Conservation (phyloP, 2,797 vertebrate species). For the Orestias chungarensis region DNA sequence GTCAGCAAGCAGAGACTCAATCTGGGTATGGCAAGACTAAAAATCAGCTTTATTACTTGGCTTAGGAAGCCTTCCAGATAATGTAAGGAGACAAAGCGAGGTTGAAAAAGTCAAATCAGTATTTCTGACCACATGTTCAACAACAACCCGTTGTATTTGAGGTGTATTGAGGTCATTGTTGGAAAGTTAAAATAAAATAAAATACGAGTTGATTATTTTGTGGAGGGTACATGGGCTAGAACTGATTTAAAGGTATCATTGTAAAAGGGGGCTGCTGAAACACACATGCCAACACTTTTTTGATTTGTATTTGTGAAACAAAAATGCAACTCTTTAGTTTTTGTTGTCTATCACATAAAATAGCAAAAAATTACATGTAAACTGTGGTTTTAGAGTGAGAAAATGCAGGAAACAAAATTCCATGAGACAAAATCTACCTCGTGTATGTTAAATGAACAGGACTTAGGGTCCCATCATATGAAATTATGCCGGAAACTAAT, state of each 20-base stretch:
- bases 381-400: neutral
- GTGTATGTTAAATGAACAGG: neutral
- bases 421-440: neutral
- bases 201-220: too few relatives aligned
- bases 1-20: neutral
- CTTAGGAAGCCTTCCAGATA: neutral
- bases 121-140: constrained; percentile 3
- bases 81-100: neutral
- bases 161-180: too few relatives aligned
- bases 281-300: neutral
- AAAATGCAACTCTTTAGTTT: neutral
- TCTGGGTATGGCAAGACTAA: neutral
- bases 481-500: constrained; percentile 52
- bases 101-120: neutral
- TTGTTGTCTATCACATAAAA: neutral
- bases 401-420: neutral
- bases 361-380: neutral
- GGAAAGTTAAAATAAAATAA: too few relatives aligned
- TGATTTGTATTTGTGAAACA: neutral
- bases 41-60: too few relatives aligned
- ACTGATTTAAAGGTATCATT: neutral
- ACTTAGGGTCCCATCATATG: constrained; percentile 27
- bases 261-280: neutral
- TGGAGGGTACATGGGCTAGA: too few relatives aligned
- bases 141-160: neutral